phyloP scores from a whole-genome alignment of 2,888 invertebrate species.

The Tinea trinotella region DNA sequence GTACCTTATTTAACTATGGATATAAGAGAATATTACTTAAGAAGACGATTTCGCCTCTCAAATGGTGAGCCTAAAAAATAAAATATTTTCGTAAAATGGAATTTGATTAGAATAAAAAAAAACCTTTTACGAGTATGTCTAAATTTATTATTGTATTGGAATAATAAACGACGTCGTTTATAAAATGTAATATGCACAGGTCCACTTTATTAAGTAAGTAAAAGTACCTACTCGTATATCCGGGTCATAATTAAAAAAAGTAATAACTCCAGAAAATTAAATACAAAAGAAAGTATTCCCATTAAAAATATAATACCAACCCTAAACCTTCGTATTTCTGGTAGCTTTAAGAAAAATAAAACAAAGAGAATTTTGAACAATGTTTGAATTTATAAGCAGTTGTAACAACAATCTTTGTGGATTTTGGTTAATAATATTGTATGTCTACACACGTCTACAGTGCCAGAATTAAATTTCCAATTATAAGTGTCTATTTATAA shows the following conservation, averaged over 20 bases:
- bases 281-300: background rate
- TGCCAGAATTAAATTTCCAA: conserved; percentile 2
- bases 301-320: background rate
- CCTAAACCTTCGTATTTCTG: background rate
- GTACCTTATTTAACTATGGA: background rate
- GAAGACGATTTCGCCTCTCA: background rate
- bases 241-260: background rate
- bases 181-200: background rate
- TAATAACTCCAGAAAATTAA: conserved; percentile 2
- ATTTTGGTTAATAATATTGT: background rate
- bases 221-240: no score
- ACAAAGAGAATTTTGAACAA: background rate
- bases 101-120: background rate
- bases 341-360: background rate
- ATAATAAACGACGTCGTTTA: background rate
- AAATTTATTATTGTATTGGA: background rate
- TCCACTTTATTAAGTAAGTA: background rate
- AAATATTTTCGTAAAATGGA: background rate
- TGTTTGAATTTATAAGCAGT: background rate
- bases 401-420: no score
- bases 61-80: background rate
- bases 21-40: background rate
- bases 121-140: no score
- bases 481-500: conserved; percentile 6
- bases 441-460: background rate